Percentiles rank a stretch among this genome's conserved stretches.
phyloP scores from a whole-genome alignment of 2,113 vertebrate species.

The Epinephelus moara region DNA sequence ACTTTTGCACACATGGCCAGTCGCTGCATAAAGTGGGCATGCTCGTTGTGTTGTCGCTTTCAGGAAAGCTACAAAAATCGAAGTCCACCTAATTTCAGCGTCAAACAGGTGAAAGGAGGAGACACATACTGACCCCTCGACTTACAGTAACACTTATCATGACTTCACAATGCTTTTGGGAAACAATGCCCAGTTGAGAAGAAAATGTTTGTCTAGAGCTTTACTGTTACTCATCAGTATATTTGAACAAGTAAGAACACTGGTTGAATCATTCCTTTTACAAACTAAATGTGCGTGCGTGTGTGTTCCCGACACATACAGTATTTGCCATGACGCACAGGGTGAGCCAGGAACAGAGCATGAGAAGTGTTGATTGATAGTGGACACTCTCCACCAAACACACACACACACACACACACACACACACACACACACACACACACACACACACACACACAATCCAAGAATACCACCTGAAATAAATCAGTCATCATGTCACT shows the following conservation, averaged over 20 bases:
- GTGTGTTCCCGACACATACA: not conserved
- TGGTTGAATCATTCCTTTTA: constrained; percentile 14
- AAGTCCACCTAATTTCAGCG: not conserved
- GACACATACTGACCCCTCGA: not conserved
- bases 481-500: constrained; percentile 72
- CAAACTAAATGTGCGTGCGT: not conserved
- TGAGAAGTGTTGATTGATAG: constrained; percentile 62
- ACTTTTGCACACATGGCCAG: not conserved
- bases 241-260: not conserved
- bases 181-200: not conserved
- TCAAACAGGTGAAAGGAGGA: not conserved
- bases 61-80: not conserved
- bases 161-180: not conserved
- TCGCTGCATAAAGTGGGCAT: not conserved
- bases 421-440: constrained; percentile 37
- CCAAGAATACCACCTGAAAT: constrained; percentile 56
- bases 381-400: constrained; percentile 11
- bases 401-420: constrained; percentile 8
- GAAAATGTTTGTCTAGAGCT: not conserved
- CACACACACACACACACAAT: constrained; percentile 37
- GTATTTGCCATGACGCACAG: constrained; percentile 28
- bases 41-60: not conserved
- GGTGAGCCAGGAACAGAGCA: constrained; percentile 30
- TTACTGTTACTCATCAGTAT: not conserved
- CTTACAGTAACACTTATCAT: not conserved